Conservation (phyloP, 2,888 invertebrate genomes). For the Pachymerium ferrugineum region DNA sequence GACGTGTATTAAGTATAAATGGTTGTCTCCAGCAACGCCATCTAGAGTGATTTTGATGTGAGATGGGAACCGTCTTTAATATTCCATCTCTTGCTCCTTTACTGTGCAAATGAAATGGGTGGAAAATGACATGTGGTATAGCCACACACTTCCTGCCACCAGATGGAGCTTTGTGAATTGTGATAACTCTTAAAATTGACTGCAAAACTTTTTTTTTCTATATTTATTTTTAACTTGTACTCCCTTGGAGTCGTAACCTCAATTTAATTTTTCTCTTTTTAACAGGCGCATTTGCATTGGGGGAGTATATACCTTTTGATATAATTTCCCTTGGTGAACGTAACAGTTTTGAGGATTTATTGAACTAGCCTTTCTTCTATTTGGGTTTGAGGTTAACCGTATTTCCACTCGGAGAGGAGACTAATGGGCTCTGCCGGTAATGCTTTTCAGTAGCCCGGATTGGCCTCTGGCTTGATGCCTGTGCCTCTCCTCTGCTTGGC, state of each 20-base stretch:
- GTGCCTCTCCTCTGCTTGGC: background rate
- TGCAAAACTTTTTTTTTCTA: too few relatives aligned
- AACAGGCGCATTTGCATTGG: background rate
- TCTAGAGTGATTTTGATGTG: background rate
- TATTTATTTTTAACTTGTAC: too few relatives aligned
- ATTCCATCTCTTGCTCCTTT: background rate
- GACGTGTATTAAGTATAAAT: too few relatives aligned
- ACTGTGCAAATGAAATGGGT: background rate
- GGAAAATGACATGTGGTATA: background rate
- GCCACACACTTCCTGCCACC: background rate
- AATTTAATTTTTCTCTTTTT: background rate
- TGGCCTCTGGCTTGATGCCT: conserved; percentile 8
- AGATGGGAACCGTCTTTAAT: background rate
- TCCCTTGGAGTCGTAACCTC: too few relatives aligned
- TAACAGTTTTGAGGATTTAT: background rate
- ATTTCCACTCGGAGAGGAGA: background rate
- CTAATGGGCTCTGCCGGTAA: conserved; percentile 2
- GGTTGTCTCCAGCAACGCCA: too few relatives aligned
- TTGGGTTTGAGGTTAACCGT: conserved; percentile 17
- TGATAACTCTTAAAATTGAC: too few relatives aligned
- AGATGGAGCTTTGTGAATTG: background rate
- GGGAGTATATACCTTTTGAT: background rate
- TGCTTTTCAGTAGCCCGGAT: background rate
- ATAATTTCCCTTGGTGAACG: conserved; percentile 10
- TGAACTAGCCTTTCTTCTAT: conserved; percentile 3